Base-by-base conservation (phyloP, 2,113 vertebrate genomes). In the Microcebus tavaratra region DNA sequence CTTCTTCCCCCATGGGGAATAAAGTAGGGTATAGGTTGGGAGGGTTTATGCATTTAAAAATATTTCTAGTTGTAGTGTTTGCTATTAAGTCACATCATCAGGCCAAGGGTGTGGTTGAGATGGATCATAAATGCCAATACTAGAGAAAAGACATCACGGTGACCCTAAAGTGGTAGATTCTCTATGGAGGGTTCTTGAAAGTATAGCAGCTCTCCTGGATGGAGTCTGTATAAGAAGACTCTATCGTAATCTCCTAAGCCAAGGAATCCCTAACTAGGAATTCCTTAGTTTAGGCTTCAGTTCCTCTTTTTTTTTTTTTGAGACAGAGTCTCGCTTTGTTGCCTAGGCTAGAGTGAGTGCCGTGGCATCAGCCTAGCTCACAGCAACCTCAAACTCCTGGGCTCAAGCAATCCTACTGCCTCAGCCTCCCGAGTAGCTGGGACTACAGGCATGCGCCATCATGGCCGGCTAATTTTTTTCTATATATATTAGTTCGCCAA, bases 1-100 rank as follows among this genome's bases (percentile, higher is more conserved):
- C 29, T 45, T 94, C 83, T 90, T 95, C 45, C 48, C 86, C 65
- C 45, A 5, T 1, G 45, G 53, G 42, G 63, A 92, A 75, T 84
- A 80, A 78, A 95, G 65, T 75, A 81, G 27, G 61, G 42, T 65
- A 3, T 25, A 89, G 68, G 36, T 12, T 53, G 55, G 55, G 72
- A 92, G 70, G 67, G 39, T 87, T 90, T 61, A 55, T 31, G 4
- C 80, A 78, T 86, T 97, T 92, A 36, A 78, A 95, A 87, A 70
- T 63, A 88, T 82, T 90, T 78, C 53, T 68, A 76, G 27, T 80
- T 73, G 63, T 20, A 94, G 15, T 76, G 29, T 59, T 84, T 93
- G 78, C 82, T 83, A 34, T 83, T 68, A 87, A 93, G 53, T 5
- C 57, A 90, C 17, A 91, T 78, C 48, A 29, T 93, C 39, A 84